Evolutionary conservation across 2,113 vertebrate species (phyloP).

Genomic region (Dendrocopos noguchii): DNA sequence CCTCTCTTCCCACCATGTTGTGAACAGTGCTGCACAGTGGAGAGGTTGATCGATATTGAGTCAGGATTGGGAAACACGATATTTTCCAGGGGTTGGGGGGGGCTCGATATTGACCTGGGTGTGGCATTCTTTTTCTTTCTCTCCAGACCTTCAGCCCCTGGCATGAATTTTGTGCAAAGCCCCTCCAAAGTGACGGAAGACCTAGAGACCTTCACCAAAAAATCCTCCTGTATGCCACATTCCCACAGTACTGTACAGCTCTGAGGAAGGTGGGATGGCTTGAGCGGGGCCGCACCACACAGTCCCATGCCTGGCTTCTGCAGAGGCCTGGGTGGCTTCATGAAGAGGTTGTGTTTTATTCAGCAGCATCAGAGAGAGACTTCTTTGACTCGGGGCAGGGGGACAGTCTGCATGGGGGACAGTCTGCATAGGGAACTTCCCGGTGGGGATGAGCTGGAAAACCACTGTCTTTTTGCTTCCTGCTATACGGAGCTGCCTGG

Average conservation of each 20-base stretch:
- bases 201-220: neutral
- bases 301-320: too few relatives aligned
- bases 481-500: fast-evolving
- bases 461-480: fast-evolving
- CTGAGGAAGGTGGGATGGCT: neutral
- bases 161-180: neutral
- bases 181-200: neutral
- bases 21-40: fast-evolving
- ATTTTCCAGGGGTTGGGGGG: too few relatives aligned
- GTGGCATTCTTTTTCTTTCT: neutral
- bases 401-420: too few relatives aligned
- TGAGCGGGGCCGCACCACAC: too few relatives aligned
- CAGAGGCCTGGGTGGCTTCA: neutral
- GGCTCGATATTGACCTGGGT: fast-evolving
- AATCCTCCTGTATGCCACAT: fast-evolving
- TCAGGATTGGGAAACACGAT: too few relatives aligned
- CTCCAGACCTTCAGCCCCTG: neutral
- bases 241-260: fast-evolving
- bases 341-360: neutral
- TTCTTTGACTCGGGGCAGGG: fast-evolving
- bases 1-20: too few relatives aligned
- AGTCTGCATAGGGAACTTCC: fast-evolving
- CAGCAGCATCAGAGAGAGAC: fast-evolving
- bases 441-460: fast-evolving
- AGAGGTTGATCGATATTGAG: fast-evolving